These are phyloP conservation scores for Clostera curtula DNA, from an alignment of 2,888 invertebrate genomes.

Conservation along the genomic window DNA sequence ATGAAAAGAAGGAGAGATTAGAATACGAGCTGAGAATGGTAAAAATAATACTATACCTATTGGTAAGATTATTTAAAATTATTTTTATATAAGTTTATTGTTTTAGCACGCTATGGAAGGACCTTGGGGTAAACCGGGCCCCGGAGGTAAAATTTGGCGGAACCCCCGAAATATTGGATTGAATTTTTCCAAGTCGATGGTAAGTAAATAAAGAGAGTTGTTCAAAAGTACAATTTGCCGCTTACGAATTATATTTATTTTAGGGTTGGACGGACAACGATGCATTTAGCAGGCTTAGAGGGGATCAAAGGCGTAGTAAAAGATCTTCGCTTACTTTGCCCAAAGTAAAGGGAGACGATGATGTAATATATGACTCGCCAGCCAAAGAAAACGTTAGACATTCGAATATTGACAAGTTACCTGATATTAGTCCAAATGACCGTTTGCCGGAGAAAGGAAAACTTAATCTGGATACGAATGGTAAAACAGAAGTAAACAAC, in stretches of 20 bases:
- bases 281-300: constrained; percentile 49
- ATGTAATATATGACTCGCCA: constrained; percentile 27
- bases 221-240: not conserved
- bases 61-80: not conserved
- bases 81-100: constrained; percentile 5
- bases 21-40: constrained; percentile 75
- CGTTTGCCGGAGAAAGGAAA: constrained; percentile 18
- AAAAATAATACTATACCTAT: constrained; percentile 24
- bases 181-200: constrained; percentile 86
- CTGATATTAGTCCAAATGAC: constrained; percentile 39
- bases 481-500: constrained; percentile 15
- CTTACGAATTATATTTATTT: constrained; percentile 7
- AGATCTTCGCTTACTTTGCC: constrained; percentile 68
- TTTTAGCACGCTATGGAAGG: constrained; percentile 58
- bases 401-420: constrained; percentile 42
- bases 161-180: constrained; percentile 81
- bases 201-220: no score
- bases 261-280: constrained; percentile 69
- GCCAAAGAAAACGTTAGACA: constrained; percentile 42
- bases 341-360: constrained; percentile 66
- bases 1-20: constrained; percentile 58
- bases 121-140: constrained; percentile 81
- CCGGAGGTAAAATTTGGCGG: constrained; percentile 84
- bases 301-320: constrained; percentile 38
- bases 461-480: constrained; percentile 21